Conservation (phyloP, 2,113 vertebrate species). For the Perca schrenkii region DNA sequence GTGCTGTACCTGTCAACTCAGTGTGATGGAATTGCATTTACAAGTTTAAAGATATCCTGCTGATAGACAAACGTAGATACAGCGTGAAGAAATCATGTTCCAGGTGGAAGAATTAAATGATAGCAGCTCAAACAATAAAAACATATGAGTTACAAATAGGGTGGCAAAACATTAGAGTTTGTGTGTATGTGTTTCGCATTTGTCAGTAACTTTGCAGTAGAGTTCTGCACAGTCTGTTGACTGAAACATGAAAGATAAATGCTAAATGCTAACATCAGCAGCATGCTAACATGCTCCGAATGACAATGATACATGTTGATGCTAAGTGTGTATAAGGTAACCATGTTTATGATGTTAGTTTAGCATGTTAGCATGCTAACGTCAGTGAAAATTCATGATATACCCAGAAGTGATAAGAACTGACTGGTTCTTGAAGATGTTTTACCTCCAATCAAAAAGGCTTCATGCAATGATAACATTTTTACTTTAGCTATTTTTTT, state of each 20-base stretch:
- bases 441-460: slow-evolving; percentile 1
- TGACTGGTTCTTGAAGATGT: neutral
- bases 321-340: neutral
- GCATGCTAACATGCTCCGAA: neutral
- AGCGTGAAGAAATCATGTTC: neutral
- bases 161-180: too few species aligned
- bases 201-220: too few species aligned
- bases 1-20: neutral
- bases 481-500: too few species aligned
- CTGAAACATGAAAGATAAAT: too few species aligned
- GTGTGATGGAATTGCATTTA: slow-evolving; percentile 9
- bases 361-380: too few species aligned
- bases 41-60: slow-evolving; percentile 7
- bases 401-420: neutral
- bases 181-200: too few species aligned
- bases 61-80: neutral
- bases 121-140: too few species aligned
- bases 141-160: too few species aligned
- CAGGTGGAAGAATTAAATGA: neutral
- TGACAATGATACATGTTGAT: neutral
- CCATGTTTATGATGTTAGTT: neutral
- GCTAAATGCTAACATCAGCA: neutral
- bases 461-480: neutral
- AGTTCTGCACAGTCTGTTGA: too few species aligned
- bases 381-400: neutral